A percentile compares a stretch with the other conserved stretches of the same genome.
These are phyloP conservation scores for Hippocampus barbouri DNA, from an alignment of 2,113 vertebrate genomes.

Conservation along the genomic window DNA sequence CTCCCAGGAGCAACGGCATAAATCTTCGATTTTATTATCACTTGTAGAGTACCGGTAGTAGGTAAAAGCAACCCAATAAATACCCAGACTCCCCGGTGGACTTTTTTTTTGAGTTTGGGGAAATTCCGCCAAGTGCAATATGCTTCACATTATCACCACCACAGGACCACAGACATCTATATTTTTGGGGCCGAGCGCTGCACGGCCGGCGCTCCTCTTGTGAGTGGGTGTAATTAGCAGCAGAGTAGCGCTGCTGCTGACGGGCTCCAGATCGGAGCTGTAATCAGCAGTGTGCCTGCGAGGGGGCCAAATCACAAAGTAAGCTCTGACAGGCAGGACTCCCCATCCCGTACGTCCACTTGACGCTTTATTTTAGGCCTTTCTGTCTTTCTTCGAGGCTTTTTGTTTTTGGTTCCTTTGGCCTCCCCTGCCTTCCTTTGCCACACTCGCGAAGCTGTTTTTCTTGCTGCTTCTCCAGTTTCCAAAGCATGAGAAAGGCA, in stretches of 20 bases:
- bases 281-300: conserved; percentile 61
- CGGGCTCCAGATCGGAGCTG: conserved; percentile 45
- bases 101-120: conserved; percentile 12
- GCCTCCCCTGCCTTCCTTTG: background rate
- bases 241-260: conserved; percentile 50
- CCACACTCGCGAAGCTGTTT: conserved; percentile 12
- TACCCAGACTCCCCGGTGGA: conserved; percentile 45
- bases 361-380: conserved; percentile 4
- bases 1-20: background rate
- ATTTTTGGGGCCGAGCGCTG: conserved; percentile 55
- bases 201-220: conserved; percentile 49
- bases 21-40: background rate
- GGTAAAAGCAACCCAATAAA: conserved; percentile 48
- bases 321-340: conserved; percentile 4
- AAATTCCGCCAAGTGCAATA: conserved; percentile 57
- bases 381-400: background rate
- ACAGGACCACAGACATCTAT: conserved; percentile 60
- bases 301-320: conserved; percentile 54
- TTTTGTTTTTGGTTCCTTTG: conserved; percentile 5
- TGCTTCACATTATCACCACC: conserved; percentile 63
- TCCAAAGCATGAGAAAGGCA: conserved; percentile 35
- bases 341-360: background rate
- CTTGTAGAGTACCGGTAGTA: conserved; percentile 29
- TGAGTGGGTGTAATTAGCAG: conserved; percentile 68
- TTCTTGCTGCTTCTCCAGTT: conserved; percentile 12